A percentile compares a stretch with the other conserved stretches of the same genome.
Conservation (phyloP, 2,888 invertebrate species). For the Caenorhabditis sp. region DNA sequence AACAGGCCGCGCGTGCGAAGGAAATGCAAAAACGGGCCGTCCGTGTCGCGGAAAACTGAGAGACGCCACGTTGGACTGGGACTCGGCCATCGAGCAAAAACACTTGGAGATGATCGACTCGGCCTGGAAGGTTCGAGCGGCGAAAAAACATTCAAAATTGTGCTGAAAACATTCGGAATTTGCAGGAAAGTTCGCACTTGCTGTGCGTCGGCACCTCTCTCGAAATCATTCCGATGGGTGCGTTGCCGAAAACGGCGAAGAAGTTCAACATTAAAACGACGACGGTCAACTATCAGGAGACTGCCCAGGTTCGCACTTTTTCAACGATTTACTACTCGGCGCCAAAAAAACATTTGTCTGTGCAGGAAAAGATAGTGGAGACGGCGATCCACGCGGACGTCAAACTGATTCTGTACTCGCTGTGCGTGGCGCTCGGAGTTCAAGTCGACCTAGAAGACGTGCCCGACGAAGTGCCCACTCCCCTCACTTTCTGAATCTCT, state of each 20-base stretch:
- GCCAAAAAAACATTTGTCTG: not conserved
- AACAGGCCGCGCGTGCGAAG: slow-evolving; percentile 84
- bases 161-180: too few relatives aligned
- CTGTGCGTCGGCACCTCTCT: slow-evolving; percentile 96
- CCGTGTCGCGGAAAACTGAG: slow-evolving; percentile 85
- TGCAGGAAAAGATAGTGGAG: slow-evolving; percentile 71
- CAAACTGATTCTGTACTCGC: slow-evolving; percentile 58
- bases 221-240: slow-evolving; percentile 97
- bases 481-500: too few relatives aligned
- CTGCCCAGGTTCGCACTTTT: slow-evolving; percentile 88
- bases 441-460: slow-evolving; percentile 17
- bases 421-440: slow-evolving; percentile 22
- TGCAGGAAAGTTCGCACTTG: slow-evolving; percentile 81
- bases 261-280: slow-evolving; percentile 91
- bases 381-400: slow-evolving; percentile 73
- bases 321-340: not conserved
- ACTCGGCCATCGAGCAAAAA: slow-evolving; percentile 87
- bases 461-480: slow-evolving; percentile 23
- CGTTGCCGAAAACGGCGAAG: slow-evolving; percentile 89
- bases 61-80: slow-evolving; percentile 98
- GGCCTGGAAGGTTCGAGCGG: slow-evolving; percentile 27
- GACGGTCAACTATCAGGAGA: slow-evolving; percentile 96
- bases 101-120: slow-evolving; percentile 80
- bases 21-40: slow-evolving; percentile 77
- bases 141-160: too few relatives aligned